Conservation (phyloP, 2,797 vertebrate species). For the Enoplosus armatus region DNA sequence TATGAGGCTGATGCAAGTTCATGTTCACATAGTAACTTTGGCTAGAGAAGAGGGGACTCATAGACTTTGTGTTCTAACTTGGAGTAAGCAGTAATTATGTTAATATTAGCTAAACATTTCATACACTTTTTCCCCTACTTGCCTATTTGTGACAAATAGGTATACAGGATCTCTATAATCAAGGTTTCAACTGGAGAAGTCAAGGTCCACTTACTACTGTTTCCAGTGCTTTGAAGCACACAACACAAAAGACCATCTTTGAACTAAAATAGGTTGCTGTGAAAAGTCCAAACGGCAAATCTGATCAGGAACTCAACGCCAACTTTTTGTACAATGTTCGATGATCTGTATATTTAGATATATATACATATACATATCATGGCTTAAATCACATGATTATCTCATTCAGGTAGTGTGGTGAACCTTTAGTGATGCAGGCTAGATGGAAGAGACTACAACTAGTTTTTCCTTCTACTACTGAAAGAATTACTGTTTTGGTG, state of each 20-base stretch:
- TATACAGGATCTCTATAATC: neutral
- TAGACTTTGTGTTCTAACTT: neutral
- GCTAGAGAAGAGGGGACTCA: neutral
- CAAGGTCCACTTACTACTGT: no score
- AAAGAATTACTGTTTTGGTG: neutral
- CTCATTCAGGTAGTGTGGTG: neutral
- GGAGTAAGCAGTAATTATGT: neutral
- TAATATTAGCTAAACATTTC: neutral
- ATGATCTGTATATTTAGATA: no score
- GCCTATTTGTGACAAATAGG: neutral
- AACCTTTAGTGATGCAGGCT: neutral
- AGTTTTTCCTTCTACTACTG: neutral
- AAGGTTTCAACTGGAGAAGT: neutral
- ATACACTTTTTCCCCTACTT: no score
- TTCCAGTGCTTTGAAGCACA: no score
- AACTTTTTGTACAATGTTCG: no score
- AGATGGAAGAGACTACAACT: no score
- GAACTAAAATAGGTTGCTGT: no score
- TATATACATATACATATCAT: no score
- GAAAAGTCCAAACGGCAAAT: no score
- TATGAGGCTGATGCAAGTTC: neutral
- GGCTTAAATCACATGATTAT: neutral
- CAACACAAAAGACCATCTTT: no score
- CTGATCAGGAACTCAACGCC: no score
- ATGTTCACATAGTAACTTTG: neutral